These are phyloP conservation scores for Hoplodrina blanda DNA, from an alignment of 2,888 invertebrate species.

Conservation along the genomic window DNA sequence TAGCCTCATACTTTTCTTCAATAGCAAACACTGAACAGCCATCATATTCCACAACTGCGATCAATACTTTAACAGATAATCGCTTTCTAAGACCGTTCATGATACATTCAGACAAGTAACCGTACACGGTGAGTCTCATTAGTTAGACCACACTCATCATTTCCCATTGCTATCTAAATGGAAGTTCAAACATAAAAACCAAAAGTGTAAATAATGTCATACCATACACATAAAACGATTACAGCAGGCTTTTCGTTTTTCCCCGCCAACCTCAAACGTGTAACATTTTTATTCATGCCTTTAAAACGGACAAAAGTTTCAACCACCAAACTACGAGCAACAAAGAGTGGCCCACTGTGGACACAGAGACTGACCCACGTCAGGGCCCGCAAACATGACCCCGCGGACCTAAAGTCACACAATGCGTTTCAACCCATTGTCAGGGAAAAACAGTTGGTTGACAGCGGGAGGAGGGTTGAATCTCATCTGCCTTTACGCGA, in stretches of 20 bases:
- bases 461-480: constrained; percentile 51
- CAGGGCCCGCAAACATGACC: constrained; percentile 48
- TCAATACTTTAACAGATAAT: neutral
- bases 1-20: too few species aligned
- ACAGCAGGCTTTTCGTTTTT: neutral
- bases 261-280: constrained; percentile 10
- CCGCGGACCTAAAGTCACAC: constrained; percentile 49
- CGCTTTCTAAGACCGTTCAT: neutral
- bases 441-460: constrained; percentile 45
- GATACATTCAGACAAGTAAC: too few species aligned
- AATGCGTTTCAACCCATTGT: constrained; percentile 49
- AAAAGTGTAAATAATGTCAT: constrained; percentile 1
- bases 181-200: constrained; percentile 1
- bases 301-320: constrained; percentile 51
- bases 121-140: too few species aligned
- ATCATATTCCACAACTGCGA: too few species aligned
- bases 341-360: constrained; percentile 49
- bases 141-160: too few species aligned
- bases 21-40: neutral
- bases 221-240: constrained; percentile 7
- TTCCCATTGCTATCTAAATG: neutral
- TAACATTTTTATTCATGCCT: constrained; percentile 43
- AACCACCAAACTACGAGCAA: constrained; percentile 53
- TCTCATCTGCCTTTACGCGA: constrained; percentile 48
- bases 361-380: constrained; percentile 48